Evolutionary conservation across 2,113 vertebrate genomes (phyloP).

Genomic region (Pelmatolapia mariae): DNA sequence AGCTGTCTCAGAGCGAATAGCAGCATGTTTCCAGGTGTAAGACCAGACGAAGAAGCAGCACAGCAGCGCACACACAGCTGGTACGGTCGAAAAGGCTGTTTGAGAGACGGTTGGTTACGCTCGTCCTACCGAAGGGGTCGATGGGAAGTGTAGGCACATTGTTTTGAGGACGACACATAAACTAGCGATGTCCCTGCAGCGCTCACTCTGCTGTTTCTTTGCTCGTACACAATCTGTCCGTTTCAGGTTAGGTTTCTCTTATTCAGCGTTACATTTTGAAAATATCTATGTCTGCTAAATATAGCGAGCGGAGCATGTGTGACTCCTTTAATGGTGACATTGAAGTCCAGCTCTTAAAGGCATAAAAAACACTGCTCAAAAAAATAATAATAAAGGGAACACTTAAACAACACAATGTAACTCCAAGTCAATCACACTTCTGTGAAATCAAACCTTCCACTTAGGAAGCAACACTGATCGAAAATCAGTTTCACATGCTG

Average conservation of each 20-base stretch:
- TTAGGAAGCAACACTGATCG: not conserved
- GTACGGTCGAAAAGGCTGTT: not conserved
- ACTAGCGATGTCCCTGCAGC: not conserved
- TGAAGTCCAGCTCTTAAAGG: not conserved
- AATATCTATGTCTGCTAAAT: not conserved
- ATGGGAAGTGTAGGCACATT: constrained; percentile 53
- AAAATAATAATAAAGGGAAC: not conserved
- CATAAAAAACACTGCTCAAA: not conserved
- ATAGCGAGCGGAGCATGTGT: not conserved
- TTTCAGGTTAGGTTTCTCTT: not conserved
- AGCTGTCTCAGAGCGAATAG: constrained; percentile 62
- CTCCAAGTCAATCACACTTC: not conserved
- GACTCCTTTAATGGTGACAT: not conserved
- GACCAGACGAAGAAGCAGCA: not conserved
- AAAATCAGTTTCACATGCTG: not conserved
- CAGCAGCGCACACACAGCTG: not conserved
- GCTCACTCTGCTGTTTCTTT: not conserved
- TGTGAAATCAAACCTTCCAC: not conserved
- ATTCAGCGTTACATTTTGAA: not conserved
- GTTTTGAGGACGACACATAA: rapidly evolving
- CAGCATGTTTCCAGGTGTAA: constrained; percentile 59
- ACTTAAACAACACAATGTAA: not conserved
- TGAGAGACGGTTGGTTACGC: not conserved
- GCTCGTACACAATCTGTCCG: not conserved
- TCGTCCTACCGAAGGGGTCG: not conserved